phyloP scores from a whole-genome alignment of 2,797 vertebrate species.

The Coregonus ussuriensis region DNA sequence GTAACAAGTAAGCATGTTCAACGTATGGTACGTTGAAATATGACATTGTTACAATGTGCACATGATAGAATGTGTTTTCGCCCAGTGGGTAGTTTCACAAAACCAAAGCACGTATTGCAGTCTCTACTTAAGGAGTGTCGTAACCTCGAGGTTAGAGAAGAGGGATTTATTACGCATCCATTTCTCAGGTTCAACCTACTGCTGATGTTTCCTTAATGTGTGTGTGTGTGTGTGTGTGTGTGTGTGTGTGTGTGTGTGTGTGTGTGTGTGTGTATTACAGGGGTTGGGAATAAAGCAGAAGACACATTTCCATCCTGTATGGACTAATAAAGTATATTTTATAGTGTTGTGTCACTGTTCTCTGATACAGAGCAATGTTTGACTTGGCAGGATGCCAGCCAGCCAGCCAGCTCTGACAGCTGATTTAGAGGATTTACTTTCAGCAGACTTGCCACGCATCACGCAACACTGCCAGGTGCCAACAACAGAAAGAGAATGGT shows the following conservation, averaged over 20 bases:
- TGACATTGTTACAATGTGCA: too few species aligned
- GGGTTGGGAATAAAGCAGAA: not conserved
- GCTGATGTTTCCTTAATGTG: too few species aligned
- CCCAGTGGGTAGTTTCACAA: too few species aligned
- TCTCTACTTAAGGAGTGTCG: too few species aligned
- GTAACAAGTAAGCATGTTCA: too few species aligned
- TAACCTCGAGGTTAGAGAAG: too few species aligned
- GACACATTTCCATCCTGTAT: not conserved
- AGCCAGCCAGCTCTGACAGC: conserved; percentile 10
- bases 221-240: not conserved
- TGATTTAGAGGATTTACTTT: conserved; percentile 31
- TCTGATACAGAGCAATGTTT: conserved; percentile 49
- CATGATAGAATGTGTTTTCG: too few species aligned
- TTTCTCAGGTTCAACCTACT: too few species aligned
- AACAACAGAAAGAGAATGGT: not conserved
- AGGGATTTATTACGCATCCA: too few species aligned
- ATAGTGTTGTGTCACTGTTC: conserved; percentile 14
- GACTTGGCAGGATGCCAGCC: conserved; percentile 51
- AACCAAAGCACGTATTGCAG: too few species aligned
- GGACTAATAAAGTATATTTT: not conserved
- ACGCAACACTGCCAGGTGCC: not conserved
- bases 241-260: not conserved
- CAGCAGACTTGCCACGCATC: conserved; percentile 45
- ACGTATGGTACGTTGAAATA: too few species aligned
- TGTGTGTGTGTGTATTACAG: not conserved